These are phyloP conservation scores for Plagodis pulveraria DNA, from an alignment of 2,888 invertebrate genomes.

Conservation along the genomic window DNA sequence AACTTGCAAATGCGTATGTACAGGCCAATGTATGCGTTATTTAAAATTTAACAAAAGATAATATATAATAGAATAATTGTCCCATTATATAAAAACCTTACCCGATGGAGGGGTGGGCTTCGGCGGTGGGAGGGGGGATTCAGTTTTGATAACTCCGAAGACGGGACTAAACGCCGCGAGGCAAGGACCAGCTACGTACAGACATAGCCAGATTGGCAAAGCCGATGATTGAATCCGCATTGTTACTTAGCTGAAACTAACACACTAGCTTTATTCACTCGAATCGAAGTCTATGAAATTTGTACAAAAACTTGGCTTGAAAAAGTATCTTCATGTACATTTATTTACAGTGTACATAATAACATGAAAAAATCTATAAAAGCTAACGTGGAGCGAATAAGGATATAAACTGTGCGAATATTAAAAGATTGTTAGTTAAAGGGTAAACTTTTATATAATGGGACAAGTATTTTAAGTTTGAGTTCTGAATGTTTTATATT, in stretches of 20 bases:
- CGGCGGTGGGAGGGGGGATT: slow-evolving; percentile 45
- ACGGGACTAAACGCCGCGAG: slow-evolving; percentile 54
- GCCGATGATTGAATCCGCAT: slow-evolving; percentile 22
- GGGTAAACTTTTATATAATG: slow-evolving; percentile 51
- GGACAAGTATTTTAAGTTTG: slow-evolving; percentile 39
- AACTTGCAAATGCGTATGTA: slow-evolving; percentile 49
- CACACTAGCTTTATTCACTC: too few relatives aligned
- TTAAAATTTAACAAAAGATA: slow-evolving; percentile 14
- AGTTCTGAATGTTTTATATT: slow-evolving; percentile 1
- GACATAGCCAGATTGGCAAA: slow-evolving; percentile 35
- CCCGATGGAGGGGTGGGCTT: slow-evolving; percentile 53
- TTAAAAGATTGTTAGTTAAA: too few relatives aligned
- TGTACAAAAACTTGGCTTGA: neutral
- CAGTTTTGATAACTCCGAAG: slow-evolving; percentile 55
- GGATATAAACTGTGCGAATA: too few relatives aligned
- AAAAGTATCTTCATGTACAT: neutral
- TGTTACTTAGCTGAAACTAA: slow-evolving; percentile 7
- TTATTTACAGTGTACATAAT: slow-evolving; percentile 22
- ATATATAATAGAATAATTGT: slow-evolving; percentile 29
- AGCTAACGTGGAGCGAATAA: slow-evolving; percentile 6
- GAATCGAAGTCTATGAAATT: too few relatives aligned
- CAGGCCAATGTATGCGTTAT: slow-evolving; percentile 42
- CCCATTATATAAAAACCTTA: slow-evolving; percentile 52
- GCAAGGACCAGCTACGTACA: slow-evolving; percentile 42
- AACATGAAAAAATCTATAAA: neutral